A percentile compares a stretch with the other conserved stretches of the same genome.
Evolutionary conservation across 2,888 invertebrate genomes (phyloP).

Genomic region (Oscheius sp.): DNA sequence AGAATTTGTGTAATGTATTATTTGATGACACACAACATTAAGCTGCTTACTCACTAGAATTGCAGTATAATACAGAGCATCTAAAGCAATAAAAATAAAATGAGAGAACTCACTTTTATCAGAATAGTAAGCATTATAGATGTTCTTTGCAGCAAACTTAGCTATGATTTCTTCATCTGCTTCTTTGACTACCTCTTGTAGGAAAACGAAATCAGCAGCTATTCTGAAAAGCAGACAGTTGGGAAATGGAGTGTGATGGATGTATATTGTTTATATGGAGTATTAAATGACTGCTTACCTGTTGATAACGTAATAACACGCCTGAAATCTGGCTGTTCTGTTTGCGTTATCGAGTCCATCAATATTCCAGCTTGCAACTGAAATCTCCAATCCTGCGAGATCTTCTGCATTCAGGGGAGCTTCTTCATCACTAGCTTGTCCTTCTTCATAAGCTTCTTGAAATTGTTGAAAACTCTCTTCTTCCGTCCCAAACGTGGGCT

Average conservation of each 20-base stretch:
- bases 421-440: neutral
- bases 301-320: slow-evolving; percentile 73
- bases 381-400: slow-evolving; percentile 70
- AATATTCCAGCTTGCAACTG: slow-evolving; percentile 76
- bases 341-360: slow-evolving; percentile 76
- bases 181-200: slow-evolving; percentile 75
- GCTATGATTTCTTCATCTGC: slow-evolving; percentile 72
- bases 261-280: neutral
- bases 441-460: neutral
- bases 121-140: slow-evolving; percentile 72
- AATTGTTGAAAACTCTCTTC: too few species aligned
- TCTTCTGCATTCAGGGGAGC: neutral
- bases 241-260: neutral
- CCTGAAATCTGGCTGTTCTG: slow-evolving; percentile 73
- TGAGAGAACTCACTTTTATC: slow-evolving; percentile 40
- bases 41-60: slow-evolving; percentile 64
- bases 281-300: slow-evolving; percentile 67
- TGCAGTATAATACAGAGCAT: slow-evolving; percentile 69
- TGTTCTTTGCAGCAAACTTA: slow-evolving; percentile 69
- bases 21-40: slow-evolving; percentile 68
- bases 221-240: slow-evolving; percentile 71
- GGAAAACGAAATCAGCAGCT: slow-evolving; percentile 75
- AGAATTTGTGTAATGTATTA: slow-evolving; percentile 73
- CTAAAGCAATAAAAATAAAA: neutral
- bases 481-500: neutral